phyloP scores from a whole-genome alignment of 2,113 vertebrate species.

The Atlantisia rogersi region DNA sequence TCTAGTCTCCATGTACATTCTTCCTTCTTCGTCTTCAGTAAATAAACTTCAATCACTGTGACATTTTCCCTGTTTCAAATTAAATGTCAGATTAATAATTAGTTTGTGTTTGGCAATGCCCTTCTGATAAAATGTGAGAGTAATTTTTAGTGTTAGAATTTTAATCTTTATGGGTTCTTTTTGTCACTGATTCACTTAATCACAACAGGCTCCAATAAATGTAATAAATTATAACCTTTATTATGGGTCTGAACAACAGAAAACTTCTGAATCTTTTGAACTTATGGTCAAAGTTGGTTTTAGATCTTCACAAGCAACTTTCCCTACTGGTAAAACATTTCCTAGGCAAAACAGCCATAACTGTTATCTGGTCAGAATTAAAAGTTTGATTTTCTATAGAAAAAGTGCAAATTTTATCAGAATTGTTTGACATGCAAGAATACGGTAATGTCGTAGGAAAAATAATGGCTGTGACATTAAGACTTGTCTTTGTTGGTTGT shows the following conservation, averaged over 20 bases:
- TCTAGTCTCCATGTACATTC: background rate
- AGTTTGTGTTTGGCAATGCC: background rate
- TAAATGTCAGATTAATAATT: slow-evolving; percentile 1
- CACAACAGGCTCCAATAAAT: background rate
- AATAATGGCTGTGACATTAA: background rate
- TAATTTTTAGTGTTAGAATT: background rate
- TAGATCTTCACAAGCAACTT: background rate
- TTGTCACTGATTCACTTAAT: background rate
- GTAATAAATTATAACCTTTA: background rate
- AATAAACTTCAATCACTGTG: background rate
- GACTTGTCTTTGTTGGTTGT: background rate
- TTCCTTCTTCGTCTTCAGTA: background rate
- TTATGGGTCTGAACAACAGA: background rate
- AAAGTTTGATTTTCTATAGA: background rate
- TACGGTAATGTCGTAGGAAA: background rate
- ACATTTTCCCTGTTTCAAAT: slow-evolving; percentile 8
- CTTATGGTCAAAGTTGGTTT: background rate
- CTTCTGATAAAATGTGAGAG: background rate
- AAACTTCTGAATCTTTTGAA: background rate
- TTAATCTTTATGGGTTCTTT: background rate
- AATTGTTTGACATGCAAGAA: background rate
- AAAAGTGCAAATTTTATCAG: background rate
- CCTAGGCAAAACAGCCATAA: background rate
- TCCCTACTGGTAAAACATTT: background rate
- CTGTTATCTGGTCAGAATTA: background rate